Evolutionary conservation across 1,140 invertebrate species (phyloP), one percentile per base, ranked within the genome.

Genomic region (Drosophila kepulauana): DNA sequence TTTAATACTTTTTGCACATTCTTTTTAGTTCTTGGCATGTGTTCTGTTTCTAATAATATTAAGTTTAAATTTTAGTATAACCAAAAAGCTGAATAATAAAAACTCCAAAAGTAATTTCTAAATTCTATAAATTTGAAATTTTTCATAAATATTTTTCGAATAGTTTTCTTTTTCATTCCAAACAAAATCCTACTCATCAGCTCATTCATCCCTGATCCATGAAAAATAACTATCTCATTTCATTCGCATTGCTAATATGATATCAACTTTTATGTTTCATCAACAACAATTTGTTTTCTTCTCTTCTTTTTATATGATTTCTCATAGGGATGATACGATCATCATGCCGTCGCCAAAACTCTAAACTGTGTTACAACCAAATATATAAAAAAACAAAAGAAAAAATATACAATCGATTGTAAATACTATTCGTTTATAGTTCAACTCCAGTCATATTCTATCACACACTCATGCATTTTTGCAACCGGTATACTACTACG

Each of bases 331-430:
- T 68, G 85, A 89, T 68, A 85, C 85, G 72, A 79, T 61, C 85
- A 89, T 89, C 85, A 89, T 89, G 85, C 85, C 85, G 85, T 81
- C 85, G 85, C 85, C 85, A 89, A 89, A 89, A 89, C 85, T 89
- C 59, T 89, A 86, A 88, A 78, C 73, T 87, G 84, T 87, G 82
- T 87, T 80, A 80, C 62, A 87, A 87, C 70, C 69, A 67, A 75
- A 79, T 58, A 46, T 56, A 28, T 8, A 58, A 46, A 71, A 75
- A 45, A 56, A 43, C 61, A 58, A 20, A 65, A 48, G 35, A 62
- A 69, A 68, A 78, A 65, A 65, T 28, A 67, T 64, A 38, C 68
- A 75, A 52, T 73, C 69, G 65, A 81, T 85, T 89, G 81, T 89
- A 88, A 81, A 89, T 89, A 88, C 75, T 84, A 71, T 59, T 78